phyloP scores from a whole-genome alignment of 2,113 vertebrate species.

The Bombycilla garrulus region DNA sequence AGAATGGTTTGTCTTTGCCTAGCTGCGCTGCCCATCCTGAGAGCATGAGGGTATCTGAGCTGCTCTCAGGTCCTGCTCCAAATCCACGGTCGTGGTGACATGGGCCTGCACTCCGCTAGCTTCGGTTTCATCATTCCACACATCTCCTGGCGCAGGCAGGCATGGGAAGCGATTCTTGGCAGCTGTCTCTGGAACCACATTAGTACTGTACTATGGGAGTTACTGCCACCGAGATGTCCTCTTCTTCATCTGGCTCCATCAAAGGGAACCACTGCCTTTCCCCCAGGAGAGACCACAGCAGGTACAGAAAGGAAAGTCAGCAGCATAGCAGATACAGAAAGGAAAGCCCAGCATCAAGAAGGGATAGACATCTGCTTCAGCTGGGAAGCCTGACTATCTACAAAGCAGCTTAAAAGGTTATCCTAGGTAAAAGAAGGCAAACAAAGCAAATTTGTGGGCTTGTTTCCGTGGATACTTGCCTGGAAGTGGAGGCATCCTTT shows the following conservation, averaged over 20 bases:
- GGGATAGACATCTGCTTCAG: background rate
- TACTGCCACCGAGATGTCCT: background rate
- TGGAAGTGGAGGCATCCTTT: conserved; percentile 63
- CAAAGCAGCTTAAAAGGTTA: conserved; percentile 62
- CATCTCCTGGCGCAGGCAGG: background rate
- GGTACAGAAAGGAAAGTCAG: background rate
- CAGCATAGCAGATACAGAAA: background rate
- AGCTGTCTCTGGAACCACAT: background rate
- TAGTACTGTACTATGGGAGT: background rate
- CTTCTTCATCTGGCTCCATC: rapidly evolving
- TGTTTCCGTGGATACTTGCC: conserved; percentile 67
- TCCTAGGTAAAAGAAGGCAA: conserved; percentile 62
- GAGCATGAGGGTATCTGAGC: background rate
- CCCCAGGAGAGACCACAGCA: background rate
- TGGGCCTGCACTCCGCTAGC: background rate
- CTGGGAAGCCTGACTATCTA: background rate
- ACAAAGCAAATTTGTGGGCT: conserved; percentile 61
- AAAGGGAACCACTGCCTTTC: background rate
- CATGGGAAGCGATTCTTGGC: conserved; percentile 46
- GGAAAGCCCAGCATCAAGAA: background rate
- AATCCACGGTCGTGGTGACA: rapidly evolving
- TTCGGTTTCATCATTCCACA: background rate
- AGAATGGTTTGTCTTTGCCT: background rate
- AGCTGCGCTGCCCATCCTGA: background rate
- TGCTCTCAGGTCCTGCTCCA: background rate